These are phyloP conservation scores for Drosophila ercepeae DNA, from an alignment of 1,140 invertebrate species.

Conservation along the genomic window DNA sequence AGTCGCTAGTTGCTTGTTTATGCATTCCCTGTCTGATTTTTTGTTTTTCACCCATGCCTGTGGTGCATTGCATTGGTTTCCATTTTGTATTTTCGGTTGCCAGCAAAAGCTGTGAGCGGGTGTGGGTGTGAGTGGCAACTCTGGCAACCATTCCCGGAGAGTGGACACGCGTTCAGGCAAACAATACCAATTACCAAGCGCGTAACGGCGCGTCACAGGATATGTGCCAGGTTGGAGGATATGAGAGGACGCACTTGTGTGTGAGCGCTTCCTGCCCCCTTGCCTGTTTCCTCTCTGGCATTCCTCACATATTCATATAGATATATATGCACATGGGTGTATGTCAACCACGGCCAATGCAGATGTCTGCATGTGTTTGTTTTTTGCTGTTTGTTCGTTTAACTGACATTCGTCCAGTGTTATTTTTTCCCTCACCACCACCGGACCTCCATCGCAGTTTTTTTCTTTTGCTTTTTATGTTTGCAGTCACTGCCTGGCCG, in stretches of 20 bases:
- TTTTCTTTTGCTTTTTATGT: conserved; percentile 30
- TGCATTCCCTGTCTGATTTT: conserved; percentile 28
- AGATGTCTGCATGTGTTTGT: conserved; percentile 60
- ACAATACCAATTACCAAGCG: conserved; percentile 76
- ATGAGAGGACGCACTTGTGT: conserved; percentile 38
- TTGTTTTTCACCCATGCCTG: conserved; percentile 11
- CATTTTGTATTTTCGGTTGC: conserved; percentile 43
- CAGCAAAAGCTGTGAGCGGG: conserved; percentile 20
- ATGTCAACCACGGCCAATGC: conserved; percentile 50
- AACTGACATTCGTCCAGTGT: conserved; percentile 70
- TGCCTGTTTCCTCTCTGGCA: background rate
- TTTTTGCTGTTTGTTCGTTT: conserved; percentile 74
- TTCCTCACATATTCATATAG: conserved; percentile 47
- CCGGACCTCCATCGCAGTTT: background rate
- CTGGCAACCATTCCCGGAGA: conserved; percentile 37
- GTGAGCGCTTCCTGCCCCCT: conserved; percentile 45
- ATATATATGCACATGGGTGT: conserved; percentile 21
- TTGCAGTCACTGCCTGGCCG: conserved; percentile 49
- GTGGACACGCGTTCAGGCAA: conserved; percentile 74
- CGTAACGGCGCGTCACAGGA: conserved; percentile 57
- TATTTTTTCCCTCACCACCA: conserved; percentile 24
- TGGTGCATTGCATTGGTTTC: conserved; percentile 44
- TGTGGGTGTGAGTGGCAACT: conserved; percentile 32
- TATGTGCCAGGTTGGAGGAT: conserved; percentile 54
- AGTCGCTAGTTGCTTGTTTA: conserved; percentile 75